phyloP scores from a whole-genome alignment of 1,140 invertebrate genomes.

The Frieseomelitta varia region DNA sequence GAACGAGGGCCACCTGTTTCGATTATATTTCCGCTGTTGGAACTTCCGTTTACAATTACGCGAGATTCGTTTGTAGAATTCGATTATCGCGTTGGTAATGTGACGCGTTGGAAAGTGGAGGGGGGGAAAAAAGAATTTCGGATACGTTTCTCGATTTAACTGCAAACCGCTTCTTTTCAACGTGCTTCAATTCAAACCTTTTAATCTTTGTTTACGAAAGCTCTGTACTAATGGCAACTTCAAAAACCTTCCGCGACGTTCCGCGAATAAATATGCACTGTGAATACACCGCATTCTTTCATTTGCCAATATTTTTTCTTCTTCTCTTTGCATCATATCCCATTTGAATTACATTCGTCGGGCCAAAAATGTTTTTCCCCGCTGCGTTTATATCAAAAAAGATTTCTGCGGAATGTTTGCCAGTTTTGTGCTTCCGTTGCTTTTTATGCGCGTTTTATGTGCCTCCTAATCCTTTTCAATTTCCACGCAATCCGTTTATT shows the following conservation, averaged over 20 bases:
- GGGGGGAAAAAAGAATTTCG: neutral
- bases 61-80: neutral
- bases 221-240: conserved; percentile 10
- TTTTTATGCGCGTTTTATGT: no score
- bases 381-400: neutral
- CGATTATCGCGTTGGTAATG: neutral
- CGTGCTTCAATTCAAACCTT: conserved; percentile 45
- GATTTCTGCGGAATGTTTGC: no score
- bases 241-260: conserved; percentile 31
- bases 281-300: neutral
- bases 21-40: neutral
- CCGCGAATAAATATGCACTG: conserved; percentile 35
- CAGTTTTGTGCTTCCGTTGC: no score
- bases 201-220: conserved; percentile 52
- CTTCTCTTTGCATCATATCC: neutral
- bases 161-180: conserved; percentile 48
- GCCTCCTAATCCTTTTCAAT: no score
- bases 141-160: conserved; percentile 55
- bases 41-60: neutral
- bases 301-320: neutral
- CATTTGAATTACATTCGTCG: neutral
- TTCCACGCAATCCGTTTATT: no score
- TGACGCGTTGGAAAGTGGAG: conserved; percentile 23
- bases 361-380: neutral
- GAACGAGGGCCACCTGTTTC: neutral